phyloP scores from a whole-genome alignment of 2,888 invertebrate species.

The Sesamia inferens region DNA sequence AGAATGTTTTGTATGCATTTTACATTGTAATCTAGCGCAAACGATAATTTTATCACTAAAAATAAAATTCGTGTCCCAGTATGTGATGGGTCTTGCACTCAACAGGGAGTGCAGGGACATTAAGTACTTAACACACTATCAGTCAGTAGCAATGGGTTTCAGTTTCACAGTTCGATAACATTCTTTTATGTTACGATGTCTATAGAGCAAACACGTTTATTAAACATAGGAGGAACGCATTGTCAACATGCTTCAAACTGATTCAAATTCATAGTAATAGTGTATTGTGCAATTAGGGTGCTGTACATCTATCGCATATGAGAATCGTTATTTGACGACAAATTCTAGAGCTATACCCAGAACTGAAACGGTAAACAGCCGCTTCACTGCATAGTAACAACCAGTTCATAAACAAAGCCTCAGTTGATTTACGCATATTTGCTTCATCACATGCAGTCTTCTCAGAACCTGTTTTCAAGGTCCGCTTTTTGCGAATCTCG shows the following conservation, averaged over 20 bases:
- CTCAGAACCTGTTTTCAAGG: slow-evolving; percentile 78
- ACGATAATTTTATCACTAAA: no score
- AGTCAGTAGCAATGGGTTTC: no score
- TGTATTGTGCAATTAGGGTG: no score
- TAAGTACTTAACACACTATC: no score
- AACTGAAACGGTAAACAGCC: slow-evolving; percentile 45
- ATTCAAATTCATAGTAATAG: no score
- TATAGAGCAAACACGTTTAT: no score
- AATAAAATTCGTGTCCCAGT: no score
- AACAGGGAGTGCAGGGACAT: no score
- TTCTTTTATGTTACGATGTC: no score
- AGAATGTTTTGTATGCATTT: neutral
- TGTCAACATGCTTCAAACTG: no score
- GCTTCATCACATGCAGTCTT: slow-evolving; percentile 65
- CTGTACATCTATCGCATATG: neutral
- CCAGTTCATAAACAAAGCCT: slow-evolving; percentile 40
- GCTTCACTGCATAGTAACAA: slow-evolving; percentile 15
- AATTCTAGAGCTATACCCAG: slow-evolving; percentile 10
- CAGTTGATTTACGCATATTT: slow-evolving; percentile 56
- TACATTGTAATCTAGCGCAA: neutral
- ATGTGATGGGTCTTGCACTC: neutral
- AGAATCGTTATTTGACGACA: neutral
- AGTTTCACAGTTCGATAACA: no score
- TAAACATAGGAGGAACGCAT: no score
- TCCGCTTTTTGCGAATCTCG: slow-evolving; percentile 76